These are phyloP conservation scores for Blennius ocellaris DNA, from an alignment of 2,113 vertebrate species.

Conservation along the genomic window DNA sequence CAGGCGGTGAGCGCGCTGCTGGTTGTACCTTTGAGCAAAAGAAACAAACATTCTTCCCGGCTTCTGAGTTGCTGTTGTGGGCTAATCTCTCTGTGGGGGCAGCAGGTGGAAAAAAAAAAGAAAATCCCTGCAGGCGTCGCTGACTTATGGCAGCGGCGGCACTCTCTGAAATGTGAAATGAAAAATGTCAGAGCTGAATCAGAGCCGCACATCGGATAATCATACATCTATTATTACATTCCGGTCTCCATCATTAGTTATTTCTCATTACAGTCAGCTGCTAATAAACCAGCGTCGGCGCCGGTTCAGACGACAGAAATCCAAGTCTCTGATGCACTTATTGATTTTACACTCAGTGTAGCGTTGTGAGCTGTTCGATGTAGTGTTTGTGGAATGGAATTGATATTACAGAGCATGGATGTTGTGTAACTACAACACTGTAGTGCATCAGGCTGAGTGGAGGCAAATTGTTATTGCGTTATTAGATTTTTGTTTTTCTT, in stretches of 20 bases:
- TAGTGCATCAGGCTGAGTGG: constrained; percentile 4
- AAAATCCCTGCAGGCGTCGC: constrained; percentile 53
- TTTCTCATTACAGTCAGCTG: constrained; percentile 15
- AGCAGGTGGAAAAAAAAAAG: constrained; percentile 61
- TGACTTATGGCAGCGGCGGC: constrained; percentile 38
- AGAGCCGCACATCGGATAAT: background rate
- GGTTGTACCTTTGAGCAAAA: constrained; percentile 50
- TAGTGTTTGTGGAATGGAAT: constrained; percentile 17
- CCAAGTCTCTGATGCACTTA: constrained; percentile 8
- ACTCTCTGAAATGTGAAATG: constrained; percentile 30
- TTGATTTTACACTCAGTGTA: constrained; percentile 38
- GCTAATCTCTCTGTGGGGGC: constrained; percentile 58
- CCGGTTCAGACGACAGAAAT: background rate
- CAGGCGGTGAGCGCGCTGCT: constrained; percentile 15
- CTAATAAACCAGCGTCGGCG: constrained; percentile 11
- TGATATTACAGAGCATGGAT: constrained; percentile 6
- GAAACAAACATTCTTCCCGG: constrained; percentile 37
- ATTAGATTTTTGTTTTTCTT: too few species aligned
- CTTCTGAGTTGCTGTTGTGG: constrained; percentile 38
- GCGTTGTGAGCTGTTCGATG: constrained; percentile 18
- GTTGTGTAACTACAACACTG: background rate
- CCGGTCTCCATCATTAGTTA: background rate
- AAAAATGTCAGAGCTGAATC: constrained; percentile 42
- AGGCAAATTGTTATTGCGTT: background rate
- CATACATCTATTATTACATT: background rate